Evolutionary conservation across 2,113 vertebrate species (phyloP).

Genomic region (Cynopterus brachyotis): DNA sequence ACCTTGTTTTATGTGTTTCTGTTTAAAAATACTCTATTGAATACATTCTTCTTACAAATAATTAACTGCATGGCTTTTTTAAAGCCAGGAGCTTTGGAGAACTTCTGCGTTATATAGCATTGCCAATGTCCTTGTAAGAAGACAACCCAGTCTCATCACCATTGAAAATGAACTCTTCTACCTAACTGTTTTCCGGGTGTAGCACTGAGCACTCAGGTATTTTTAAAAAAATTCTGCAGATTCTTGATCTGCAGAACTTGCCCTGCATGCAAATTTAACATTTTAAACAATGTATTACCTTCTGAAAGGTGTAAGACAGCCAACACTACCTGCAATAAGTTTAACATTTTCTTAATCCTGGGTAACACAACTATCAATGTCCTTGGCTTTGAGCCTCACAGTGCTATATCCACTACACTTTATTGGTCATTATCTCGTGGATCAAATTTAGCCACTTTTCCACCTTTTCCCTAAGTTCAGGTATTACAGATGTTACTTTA

Average conservation of each 20-base stretch:
- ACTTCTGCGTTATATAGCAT: neutral
- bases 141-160: neutral
- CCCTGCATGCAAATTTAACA: neutral
- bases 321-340: neutral
- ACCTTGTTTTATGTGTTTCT: neutral
- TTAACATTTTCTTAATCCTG: neutral
- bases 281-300: neutral
- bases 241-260: neutral
- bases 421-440: neutral
- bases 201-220: neutral
- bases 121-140: constrained; percentile 1
- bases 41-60: neutral
- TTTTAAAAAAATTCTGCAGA: neutral
- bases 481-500: neutral
- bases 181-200: neutral
- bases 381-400: neutral
- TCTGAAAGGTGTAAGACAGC: neutral
- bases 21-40: neutral
- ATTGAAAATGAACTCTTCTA: neutral
- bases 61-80: neutral
- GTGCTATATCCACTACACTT: neutral
- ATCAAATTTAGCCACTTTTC: neutral
- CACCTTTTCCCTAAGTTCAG: neutral
- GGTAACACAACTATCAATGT: neutral
- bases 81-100: neutral